Conservation (phyloP, 2,888 invertebrate genomes). For the Eilema sororculum region DNA sequence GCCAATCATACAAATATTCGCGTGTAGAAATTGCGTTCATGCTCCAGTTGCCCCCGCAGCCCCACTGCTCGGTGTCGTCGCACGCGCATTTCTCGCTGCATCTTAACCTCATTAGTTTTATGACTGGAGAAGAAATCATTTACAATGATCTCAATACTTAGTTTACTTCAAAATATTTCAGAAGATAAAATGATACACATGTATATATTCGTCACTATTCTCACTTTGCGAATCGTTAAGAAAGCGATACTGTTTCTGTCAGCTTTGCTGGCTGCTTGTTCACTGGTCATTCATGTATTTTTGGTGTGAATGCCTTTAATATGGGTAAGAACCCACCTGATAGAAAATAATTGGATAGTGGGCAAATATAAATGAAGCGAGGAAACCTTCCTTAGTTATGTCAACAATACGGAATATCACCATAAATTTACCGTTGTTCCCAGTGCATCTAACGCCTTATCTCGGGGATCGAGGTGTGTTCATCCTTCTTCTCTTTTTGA, state of each 20-base stretch:
- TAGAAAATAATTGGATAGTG: not conserved
- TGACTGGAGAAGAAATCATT: constrained; percentile 39
- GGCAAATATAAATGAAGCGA: not conserved
- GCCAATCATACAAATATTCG: constrained; percentile 47
- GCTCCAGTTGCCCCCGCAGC: constrained; percentile 50
- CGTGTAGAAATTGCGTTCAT: constrained; percentile 52
- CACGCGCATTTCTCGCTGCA: constrained; percentile 24
- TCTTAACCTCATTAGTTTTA: constrained; percentile 30
- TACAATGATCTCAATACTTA: constrained; percentile 31
- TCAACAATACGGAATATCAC: not conserved
- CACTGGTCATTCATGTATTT: not conserved
- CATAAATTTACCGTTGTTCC: not conserved
- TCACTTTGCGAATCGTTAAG: not conserved
- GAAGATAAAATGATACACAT: not conserved
- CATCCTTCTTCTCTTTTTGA: not conserved
- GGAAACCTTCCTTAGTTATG: not conserved
- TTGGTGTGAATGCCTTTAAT: not conserved
- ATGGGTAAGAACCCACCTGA: no score
- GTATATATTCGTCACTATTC: not conserved
- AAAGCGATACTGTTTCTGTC: not conserved
- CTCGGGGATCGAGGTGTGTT: not conserved
- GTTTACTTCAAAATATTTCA: not conserved
- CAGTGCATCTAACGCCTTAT: no score
- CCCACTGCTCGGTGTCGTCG: constrained; percentile 33
- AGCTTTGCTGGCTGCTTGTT: not conserved